Evolutionary conservation across 2,113 vertebrate species (phyloP).

Genomic region (Upupa epops): DNA sequence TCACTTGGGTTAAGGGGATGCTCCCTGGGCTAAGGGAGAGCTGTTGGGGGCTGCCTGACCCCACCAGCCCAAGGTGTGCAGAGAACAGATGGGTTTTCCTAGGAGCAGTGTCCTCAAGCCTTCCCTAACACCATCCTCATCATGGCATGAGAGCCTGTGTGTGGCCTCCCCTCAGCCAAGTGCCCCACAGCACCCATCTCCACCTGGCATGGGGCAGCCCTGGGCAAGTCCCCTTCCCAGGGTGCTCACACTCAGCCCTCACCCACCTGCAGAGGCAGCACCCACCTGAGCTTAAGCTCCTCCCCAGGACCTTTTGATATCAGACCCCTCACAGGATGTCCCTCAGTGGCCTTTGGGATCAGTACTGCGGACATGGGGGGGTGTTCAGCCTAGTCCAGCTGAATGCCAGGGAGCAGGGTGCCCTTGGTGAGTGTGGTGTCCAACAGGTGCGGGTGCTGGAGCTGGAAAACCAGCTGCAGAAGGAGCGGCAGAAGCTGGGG

Average conservation of each 20-base stretch:
- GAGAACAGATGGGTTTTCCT: neutral
- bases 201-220: neutral
- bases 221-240: neutral
- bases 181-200: neutral
- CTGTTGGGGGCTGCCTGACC: neutral
- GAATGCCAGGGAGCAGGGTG: neutral
- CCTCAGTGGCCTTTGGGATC: neutral
- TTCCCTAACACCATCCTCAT: accelerated
- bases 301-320: neutral
- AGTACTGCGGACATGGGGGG: accelerated
- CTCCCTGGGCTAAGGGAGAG: neutral
- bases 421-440: neutral
- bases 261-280: neutral
- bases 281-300: neutral
- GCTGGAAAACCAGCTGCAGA: conserved; percentile 92
- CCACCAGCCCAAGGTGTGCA: neutral
- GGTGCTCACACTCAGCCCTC: neutral
- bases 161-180: accelerated
- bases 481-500: conserved; percentile 91
- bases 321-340: accelerated
- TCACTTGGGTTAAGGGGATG: neutral
- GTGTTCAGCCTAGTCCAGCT: neutral
- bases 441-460: conserved; percentile 90
- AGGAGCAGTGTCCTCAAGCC: neutral
- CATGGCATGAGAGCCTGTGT: neutral